Evolutionary conservation across 2,113 vertebrate species (phyloP), one percentile per base, ranked within the genome.

Genomic region (Eonycteris spelaea): DNA sequence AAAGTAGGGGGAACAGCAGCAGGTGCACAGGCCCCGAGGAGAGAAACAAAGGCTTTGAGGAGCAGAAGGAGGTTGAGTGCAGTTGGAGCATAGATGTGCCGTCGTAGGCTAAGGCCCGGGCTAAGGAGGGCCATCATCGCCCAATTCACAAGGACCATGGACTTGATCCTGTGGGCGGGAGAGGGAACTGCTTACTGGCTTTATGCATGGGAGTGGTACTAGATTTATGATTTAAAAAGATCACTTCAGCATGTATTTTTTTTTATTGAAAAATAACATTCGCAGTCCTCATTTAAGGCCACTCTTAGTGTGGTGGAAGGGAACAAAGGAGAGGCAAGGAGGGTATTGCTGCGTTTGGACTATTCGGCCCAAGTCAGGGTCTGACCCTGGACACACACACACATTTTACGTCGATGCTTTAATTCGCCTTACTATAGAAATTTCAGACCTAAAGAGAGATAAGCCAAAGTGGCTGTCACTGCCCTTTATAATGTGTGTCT

Each of bases 211-310:
- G 55, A 63, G 7, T 1, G 45, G 43, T 15, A 68, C 9, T 26
- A 68, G 40, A 71, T 51, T 82, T 61, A 78, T 7, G 9, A 55
- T 61, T 94, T 91, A 24, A 63, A 78, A 77, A 80, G 77, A 45
- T n/a, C n/a, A n/a, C 18, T 13, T 24, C 5, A 6, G 22, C 7
- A 24, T 35, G 6, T 57, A 12, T 78, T 24, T 24, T 8, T 80
- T 59, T 21, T 57, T 19, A 59, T 90, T 63, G 30, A 40, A 73
- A 61, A 18, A 38, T 57, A 67, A 19, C 16, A 83, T 9, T 59
- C 21, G 45, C n/a, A 43, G 48, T 38, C 38, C 57, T 83, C 33
- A 35, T 51, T n/a, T n/a, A 30, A 53, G 45, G 45, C 43, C 59
- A 19, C 57, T 68, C 1, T 40, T 22, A 3, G 26, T 55, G 40